These are phyloP conservation scores for Orchesella flavescens DNA, from an alignment of 2,888 invertebrate species.

Conservation along the genomic window DNA sequence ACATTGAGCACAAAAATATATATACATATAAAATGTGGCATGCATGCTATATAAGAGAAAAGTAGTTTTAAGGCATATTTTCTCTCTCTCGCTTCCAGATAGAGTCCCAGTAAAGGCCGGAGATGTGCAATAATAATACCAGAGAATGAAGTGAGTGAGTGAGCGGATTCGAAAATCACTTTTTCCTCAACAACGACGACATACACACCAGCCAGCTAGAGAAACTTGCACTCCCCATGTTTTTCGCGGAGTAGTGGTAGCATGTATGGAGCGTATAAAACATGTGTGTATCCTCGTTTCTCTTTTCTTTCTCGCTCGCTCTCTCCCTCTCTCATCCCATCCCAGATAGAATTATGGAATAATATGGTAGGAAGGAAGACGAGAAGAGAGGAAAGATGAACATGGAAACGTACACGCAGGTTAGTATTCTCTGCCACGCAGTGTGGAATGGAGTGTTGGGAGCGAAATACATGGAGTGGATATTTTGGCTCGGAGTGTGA, in stretches of 20 bases:
- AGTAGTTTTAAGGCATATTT: no score
- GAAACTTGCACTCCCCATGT: no score
- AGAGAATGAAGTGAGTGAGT: slow-evolving; percentile 10
- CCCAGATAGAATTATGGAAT: slow-evolving; percentile 49
- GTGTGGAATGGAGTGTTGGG: no score
- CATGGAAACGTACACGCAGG: slow-evolving; percentile 28
- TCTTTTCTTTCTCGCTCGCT: background rate
- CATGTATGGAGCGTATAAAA: slow-evolving; percentile 27
- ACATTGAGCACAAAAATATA: no score
- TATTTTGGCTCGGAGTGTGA: no score
- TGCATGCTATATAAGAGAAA: no score
- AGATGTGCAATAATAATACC: slow-evolving; percentile 54
- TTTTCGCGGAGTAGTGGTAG: background rate
- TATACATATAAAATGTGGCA: no score
- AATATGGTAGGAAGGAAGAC: slow-evolving; percentile 52
- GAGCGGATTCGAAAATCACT: slow-evolving; percentile 56
- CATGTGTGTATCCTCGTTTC: slow-evolving; percentile 56
- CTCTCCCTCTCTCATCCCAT: slow-evolving; percentile 46
- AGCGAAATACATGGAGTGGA: slow-evolving; percentile 6
- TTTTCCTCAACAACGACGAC: slow-evolving; percentile 2
- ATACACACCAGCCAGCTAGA: background rate
- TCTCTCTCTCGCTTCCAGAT: background rate
- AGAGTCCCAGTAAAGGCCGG: slow-evolving; percentile 40
- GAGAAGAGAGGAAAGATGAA: slow-evolving; percentile 38
- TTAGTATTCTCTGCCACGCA: background rate